A percentile compares a stretch with the other conserved stretches of the same genome.
phyloP scores from a whole-genome alignment of 2,888 invertebrate species.

The Callyntrura guangdongensis region DNA sequence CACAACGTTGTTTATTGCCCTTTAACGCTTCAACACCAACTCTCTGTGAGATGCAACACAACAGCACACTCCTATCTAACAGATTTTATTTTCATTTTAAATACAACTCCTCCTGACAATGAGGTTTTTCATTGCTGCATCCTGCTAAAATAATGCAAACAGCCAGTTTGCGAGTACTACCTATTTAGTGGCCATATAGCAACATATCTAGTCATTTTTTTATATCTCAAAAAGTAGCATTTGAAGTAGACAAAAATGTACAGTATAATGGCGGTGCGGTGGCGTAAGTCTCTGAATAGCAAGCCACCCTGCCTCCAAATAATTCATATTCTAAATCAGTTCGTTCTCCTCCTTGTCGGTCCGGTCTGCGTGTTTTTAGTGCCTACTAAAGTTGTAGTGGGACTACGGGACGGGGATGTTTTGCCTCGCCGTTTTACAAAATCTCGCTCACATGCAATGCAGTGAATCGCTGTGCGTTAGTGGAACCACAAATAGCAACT shows the following conservation, averaged over 20 bases:
- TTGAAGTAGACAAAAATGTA: no score
- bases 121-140: no score
- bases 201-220: no score
- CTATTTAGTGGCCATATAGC: no score
- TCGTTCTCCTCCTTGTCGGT: conserved; percentile 2
- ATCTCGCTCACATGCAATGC: background rate
- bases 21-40: conserved; percentile 70
- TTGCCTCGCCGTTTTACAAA: background rate
- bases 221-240: background rate
- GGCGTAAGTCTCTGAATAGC: background rate
- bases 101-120: conserved; percentile 32
- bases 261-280: conserved; percentile 1
- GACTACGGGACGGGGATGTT: background rate
- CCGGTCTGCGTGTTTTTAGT: background rate
- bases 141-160: background rate
- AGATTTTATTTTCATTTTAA: conserved; percentile 8
- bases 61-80: background rate
- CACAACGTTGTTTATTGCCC: conserved; percentile 58
- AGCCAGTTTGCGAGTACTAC: no score
- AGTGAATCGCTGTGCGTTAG: background rate
- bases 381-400: background rate
- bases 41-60: conserved; percentile 14
- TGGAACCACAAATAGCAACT: background rate
- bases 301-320: conserved; percentile 39
- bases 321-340: conserved; percentile 56